A percentile compares a stretch with the other conserved stretches of the same genome.
phyloP scores from a whole-genome alignment of 2,888 invertebrate species.

The Torymus texanus region DNA sequence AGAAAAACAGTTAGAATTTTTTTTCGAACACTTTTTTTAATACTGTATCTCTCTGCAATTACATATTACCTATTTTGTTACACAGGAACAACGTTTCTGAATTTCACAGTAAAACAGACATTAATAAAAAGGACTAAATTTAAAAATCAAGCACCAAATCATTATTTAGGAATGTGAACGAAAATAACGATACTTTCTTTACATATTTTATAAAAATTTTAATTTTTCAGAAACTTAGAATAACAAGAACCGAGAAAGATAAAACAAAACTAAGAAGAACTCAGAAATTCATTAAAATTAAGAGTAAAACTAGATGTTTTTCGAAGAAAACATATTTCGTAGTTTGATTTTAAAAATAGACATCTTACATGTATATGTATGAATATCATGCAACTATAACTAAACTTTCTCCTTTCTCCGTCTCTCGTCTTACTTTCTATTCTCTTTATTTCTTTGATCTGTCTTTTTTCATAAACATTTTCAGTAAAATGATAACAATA shows the following conservation, averaged over 20 bases:
- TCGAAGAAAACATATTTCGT: too few relatives aligned
- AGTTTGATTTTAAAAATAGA: too few relatives aligned
- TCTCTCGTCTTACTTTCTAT: neutral
- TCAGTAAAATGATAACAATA: constrained; percentile 54
- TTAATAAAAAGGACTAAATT: constrained; percentile 1
- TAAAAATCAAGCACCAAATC: constrained; percentile 3
- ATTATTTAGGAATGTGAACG: too few relatives aligned
- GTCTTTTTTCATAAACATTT: constrained; percentile 41
- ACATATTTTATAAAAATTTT: too few relatives aligned
- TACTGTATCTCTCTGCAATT: constrained; percentile 36
- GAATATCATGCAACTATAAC: neutral
- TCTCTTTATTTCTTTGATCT: constrained; percentile 27
- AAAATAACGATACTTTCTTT: too few relatives aligned
- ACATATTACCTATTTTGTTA: constrained; percentile 39
- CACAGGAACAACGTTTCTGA: constrained; percentile 20
- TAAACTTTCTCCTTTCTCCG: neutral
- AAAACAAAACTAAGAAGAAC: too few relatives aligned
- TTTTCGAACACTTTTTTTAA: constrained; percentile 36
- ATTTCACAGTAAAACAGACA: constrained; percentile 4
- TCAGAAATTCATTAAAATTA: too few relatives aligned
- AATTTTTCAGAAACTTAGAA: too few relatives aligned
- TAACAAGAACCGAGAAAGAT: too few relatives aligned
- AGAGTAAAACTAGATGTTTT: too few relatives aligned
- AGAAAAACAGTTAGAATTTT: neutral
- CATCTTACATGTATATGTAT: too few relatives aligned